Evolutionary conservation across 2,797 vertebrate genomes (phyloP), one percentile per base, ranked within the genome.

Genomic region (Malurus splendens): DNA sequence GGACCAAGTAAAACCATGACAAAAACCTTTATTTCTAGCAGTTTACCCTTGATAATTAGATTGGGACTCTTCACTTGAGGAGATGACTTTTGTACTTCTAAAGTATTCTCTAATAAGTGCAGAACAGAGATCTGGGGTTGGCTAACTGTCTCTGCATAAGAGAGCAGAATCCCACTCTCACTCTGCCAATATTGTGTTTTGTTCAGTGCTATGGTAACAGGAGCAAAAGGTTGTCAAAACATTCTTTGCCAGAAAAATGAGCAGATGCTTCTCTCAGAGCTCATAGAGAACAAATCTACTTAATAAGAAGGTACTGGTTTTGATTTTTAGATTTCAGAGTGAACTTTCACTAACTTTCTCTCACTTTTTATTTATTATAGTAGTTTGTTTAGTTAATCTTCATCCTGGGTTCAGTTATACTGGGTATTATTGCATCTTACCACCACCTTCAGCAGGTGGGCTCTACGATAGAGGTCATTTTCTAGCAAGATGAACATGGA

Each of bases 171-270:
- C 71, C 36, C 4, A 8, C 45, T 73, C 22, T 77, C 24, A 2
- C 27, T 89, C 55, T 73, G 67, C 77, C 38, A 57, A 1, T 78
- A 19, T 16, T 83, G 27, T 92, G 65, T 93, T 87, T 94, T 82
- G 60, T 86, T 47, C 64, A 74, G 16, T 0, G 1, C 73, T 85
- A 44, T 85, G 72, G 83, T 71, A 90, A 93, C 32, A 0, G 65
- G 86, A 93, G 61, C 68, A 85, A 84, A 88, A 88, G 61, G 47
- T 65, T 82, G n/a, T 74, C 24, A 89, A 79, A 85, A 42, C 55
- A 30, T 61, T 82, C 18, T 79, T 72, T 92, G 55, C 25, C 36
- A 59, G 61, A 70, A 86, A 62, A 74, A 57, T 51, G 75, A 80
- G 42, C 60, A 86, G 60, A 45, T 68, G 38, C 6, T 71, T 57